Base-by-base conservation (phyloP, 2,113 vertebrate species). In the Sylvietta virens region DNA sequence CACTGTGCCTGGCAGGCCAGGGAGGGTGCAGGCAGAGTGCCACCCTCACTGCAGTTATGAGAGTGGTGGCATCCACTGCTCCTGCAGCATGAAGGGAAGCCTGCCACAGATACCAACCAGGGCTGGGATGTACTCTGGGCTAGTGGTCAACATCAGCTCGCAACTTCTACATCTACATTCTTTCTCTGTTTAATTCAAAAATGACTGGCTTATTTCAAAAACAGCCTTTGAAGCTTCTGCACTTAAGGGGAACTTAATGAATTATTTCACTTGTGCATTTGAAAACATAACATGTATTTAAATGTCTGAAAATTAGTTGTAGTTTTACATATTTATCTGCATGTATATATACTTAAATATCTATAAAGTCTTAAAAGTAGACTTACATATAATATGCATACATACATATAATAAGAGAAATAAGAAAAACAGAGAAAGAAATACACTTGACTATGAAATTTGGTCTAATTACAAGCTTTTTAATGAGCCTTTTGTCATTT, bases 1-100 rank as follows among this genome's bases (percentile, higher is more conserved):
- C 26, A 20, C 3, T 33, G 51, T 28, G 28, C 23, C 27, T 58
- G 1, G 2, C 0, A 0, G 22, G 8, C 13, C 44, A 47, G 17
- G 30, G 15, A 48, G 18, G 18, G 5, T 7, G 8, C 33, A 53
- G n/a, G 60, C 33, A 60, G 30, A 40, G n/a, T 28, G 18, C 37
- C 44, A 39, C 26, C 17, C 15, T 53, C n/a, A 37, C 8, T 33
- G 66, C 7, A 31, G 23, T 48, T 30, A 48, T 9, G 12, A 53
- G 3, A 56, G 2, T 18, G 33, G 20, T 47, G 40, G 21, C 20
- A 45, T 26, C 23, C 37, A 35, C 18, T 67, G 27, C 39, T 74
- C 17, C 33, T 82, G 39, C 7, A 37, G 15, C 22, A 39, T 8
- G 16, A 60, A 60, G 8, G 14, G 21, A 73, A 86, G 39, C 12